Evolutionary conservation across 64 coral and sea anemone genomes (phyloP).

Genomic region (Actinia equina): DNA sequence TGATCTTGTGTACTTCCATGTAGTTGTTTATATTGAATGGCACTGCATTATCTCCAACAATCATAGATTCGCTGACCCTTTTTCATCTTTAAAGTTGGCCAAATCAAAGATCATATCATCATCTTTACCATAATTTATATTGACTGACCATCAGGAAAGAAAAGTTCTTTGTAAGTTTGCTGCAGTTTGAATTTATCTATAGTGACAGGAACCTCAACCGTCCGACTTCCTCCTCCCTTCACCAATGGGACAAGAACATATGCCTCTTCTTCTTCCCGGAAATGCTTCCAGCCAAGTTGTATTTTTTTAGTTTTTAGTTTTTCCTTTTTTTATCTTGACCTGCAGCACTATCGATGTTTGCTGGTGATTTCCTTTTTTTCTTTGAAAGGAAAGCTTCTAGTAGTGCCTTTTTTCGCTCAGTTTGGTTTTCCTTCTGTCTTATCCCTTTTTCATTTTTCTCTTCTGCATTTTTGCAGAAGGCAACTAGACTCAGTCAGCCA

Average conservation of each 20-base stretch:
- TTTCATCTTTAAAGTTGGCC: constrained; percentile 53
- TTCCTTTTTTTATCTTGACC: constrained; percentile 10
- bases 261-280: constrained; percentile 15
- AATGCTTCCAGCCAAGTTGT: constrained; percentile 60
- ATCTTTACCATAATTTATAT: not conserved
- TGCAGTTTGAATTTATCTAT: not conserved
- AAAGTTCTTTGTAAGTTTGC: constrained; percentile 1
- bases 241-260: constrained; percentile 42
- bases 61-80: constrained; percentile 18
- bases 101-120: constrained; percentile 43
- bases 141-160: not conserved
- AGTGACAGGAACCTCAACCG: constrained; percentile 15
- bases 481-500: constrained; percentile 39
- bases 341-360: constrained; percentile 13
- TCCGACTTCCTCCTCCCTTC: constrained; percentile 60
- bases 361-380: constrained; percentile 16
- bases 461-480: constrained; percentile 36
- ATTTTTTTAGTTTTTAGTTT: constrained; percentile 48
- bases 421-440: not conserved
- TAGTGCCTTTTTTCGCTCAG: constrained; percentile 25
- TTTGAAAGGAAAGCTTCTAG: constrained; percentile 18
- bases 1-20: constrained; percentile 68
- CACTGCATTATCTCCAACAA: constrained; percentile 19
- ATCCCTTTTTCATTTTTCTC: constrained; percentile 7
- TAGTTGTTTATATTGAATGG: constrained; percentile 63